Conservation (phyloP, 2,113 vertebrate genomes). For the Eudyptes chrysolophus region DNA sequence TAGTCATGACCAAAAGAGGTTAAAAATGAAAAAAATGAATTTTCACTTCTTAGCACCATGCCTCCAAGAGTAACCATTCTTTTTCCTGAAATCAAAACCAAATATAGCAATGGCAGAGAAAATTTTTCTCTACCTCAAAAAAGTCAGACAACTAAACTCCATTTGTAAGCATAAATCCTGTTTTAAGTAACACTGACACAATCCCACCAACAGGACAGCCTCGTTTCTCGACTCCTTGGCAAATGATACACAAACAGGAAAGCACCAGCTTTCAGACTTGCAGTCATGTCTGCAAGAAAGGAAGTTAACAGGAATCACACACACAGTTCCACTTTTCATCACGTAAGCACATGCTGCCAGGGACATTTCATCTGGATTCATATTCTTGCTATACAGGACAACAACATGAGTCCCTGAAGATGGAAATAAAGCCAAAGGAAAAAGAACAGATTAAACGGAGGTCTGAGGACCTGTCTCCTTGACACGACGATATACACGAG, state of each 20-base stretch:
- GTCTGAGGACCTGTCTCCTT: neutral
- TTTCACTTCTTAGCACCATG: neutral
- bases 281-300: neutral
- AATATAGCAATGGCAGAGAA: neutral
- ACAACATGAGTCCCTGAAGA: neutral
- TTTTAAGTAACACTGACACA: neutral
- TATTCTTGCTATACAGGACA: neutral
- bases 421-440: neutral
- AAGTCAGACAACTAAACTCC: neutral
- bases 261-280: neutral
- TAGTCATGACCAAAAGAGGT: neutral
- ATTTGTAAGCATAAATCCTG: neutral
- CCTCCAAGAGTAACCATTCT: neutral
- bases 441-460: neutral
- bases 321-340: neutral
- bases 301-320: neutral
- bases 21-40: neutral
- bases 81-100: neutral
- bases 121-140: neutral
- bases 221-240: neutral
- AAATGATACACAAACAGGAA: neutral
- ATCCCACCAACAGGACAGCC: neutral
- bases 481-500: neutral
- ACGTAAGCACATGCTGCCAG: neutral
- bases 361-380: neutral